Evolutionary conservation across 1,140 invertebrate genomes (phyloP).

Genomic region (Cheumatopsyche charites): DNA sequence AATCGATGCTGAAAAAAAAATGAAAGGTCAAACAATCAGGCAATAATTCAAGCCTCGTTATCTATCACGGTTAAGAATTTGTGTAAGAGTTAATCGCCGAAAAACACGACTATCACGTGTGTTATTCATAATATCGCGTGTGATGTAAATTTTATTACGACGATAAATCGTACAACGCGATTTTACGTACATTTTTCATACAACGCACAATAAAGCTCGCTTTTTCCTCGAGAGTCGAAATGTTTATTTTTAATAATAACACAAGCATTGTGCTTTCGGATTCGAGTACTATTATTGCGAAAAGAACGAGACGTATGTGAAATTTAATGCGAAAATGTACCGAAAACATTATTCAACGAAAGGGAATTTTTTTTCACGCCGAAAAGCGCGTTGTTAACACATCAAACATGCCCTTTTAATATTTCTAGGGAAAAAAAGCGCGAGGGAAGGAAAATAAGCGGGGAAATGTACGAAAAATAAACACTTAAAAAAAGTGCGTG

Average conservation of each 20-base stretch:
- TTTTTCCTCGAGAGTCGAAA: no score
- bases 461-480: neutral
- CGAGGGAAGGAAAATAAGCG: slow-evolving; percentile 14
- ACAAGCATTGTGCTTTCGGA: no score
- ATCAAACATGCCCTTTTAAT: slow-evolving; percentile 24
- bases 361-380: neutral
- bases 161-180: neutral
- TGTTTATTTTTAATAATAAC: no score
- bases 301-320: no score
- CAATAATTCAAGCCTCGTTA: no score
- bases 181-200: neutral
- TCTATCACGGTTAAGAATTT: neutral
- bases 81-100: neutral
- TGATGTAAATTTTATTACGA: neutral
- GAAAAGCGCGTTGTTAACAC: slow-evolving; percentile 16
- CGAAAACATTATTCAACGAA: neutral
- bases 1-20: no score
- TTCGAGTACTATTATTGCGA: no score
- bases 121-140: slow-evolving; percentile 4
- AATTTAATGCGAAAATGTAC: no score
- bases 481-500: neutral
- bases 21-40: no score
- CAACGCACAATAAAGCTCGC: neutral
- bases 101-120: slow-evolving; percentile 2
- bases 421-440: slow-evolving; percentile 1